phyloP scores from a whole-genome alignment of 2,113 vertebrate genomes.

The Thinocorus orbignyianus region DNA sequence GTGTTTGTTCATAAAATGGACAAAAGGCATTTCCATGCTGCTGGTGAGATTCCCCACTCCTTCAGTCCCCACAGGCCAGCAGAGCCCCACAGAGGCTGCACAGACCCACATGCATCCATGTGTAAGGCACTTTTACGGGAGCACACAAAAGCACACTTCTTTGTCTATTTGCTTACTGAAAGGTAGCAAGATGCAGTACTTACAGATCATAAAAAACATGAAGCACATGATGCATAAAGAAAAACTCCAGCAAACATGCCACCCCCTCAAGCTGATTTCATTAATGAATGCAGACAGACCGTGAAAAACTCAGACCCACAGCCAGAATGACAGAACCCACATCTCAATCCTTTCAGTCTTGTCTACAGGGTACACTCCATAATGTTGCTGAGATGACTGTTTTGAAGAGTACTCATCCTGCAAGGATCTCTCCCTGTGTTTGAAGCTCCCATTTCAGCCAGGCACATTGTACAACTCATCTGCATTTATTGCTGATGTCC shows the following conservation, averaged over 20 bases:
- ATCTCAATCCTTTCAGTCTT: background rate
- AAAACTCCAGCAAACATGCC: background rate
- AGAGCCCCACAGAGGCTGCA: background rate
- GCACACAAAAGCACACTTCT: background rate
- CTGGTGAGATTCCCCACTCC: background rate
- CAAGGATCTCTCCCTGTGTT: background rate
- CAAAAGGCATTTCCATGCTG: background rate
- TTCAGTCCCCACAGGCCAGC: background rate
- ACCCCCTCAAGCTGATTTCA: background rate
- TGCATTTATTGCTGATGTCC: background rate
- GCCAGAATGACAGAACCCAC: background rate
- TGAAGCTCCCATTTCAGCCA: background rate
- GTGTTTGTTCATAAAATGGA: background rate
- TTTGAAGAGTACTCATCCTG: background rate
- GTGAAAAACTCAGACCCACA: background rate
- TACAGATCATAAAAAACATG: background rate
- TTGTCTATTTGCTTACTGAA: background rate
- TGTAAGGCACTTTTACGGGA: background rate
- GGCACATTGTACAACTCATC: background rate
- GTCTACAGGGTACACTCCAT: background rate
- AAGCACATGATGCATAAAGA: background rate
- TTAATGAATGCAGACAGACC: background rate
- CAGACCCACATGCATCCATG: rapidly evolving
- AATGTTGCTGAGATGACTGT: background rate
- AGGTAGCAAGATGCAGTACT: background rate